Evolutionary conservation across 2,888 invertebrate species (phyloP).

Genomic region (Entomobrya multifasciata): DNA sequence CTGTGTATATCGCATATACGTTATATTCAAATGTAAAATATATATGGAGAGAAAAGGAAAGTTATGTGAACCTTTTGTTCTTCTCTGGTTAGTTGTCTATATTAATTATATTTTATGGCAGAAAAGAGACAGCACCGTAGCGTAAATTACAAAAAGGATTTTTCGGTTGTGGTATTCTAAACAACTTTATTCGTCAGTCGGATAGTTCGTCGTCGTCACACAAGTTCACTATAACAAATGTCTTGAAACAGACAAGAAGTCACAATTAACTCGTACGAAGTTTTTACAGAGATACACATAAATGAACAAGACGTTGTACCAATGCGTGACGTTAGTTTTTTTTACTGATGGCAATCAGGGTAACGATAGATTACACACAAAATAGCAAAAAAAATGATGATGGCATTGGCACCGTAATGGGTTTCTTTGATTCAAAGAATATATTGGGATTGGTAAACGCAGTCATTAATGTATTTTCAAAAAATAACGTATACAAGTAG

Average conservation of each 20-base stretch:
- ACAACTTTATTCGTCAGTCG: conserved; percentile 46
- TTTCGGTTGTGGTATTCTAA: conserved; percentile 37
- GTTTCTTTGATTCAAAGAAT: conserved; percentile 19
- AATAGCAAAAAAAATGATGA: conserved; percentile 11
- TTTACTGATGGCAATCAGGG: conserved; percentile 9
- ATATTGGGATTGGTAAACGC: background rate
- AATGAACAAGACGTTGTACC: conserved; percentile 44
- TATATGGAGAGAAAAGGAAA: conserved; percentile 9
- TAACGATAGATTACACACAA: conserved; percentile 33
- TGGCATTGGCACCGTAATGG: conserved; percentile 34
- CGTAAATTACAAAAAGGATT: conserved; percentile 20
- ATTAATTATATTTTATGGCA: conserved; percentile 39
- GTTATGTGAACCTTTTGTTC: conserved; percentile 28
- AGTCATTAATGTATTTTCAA: conserved; percentile 11
- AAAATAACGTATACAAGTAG: background rate
- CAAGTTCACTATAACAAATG: conserved; percentile 49
- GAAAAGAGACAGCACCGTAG: background rate
- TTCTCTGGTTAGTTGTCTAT: background rate
- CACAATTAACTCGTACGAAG: background rate
- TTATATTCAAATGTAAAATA: background rate
- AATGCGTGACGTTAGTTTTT: conserved; percentile 59
- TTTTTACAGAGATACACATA: background rate
- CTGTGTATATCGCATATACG: too few relatives aligned
- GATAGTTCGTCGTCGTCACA: conserved; percentile 66
- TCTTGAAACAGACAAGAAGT: background rate